phyloP scores from a whole-genome alignment of 2,113 vertebrate species.

The Corythornis cristatus region DNA sequence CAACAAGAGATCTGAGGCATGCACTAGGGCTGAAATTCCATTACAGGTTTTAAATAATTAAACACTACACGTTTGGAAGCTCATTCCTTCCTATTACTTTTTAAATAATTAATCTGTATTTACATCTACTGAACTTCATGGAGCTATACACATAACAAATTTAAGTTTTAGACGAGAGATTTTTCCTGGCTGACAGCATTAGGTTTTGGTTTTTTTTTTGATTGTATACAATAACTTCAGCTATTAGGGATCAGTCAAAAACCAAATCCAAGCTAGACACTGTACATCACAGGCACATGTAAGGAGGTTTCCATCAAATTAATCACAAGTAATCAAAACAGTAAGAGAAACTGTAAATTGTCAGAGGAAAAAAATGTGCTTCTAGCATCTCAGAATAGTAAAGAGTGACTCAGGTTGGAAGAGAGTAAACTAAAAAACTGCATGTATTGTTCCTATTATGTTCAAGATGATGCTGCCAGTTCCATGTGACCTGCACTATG shows the following conservation, averaged over 20 bases:
- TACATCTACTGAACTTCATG: slow-evolving; percentile 78
- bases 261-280: slow-evolving; percentile 20
- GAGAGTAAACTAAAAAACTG: not conserved
- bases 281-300: not conserved
- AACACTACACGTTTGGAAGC: slow-evolving; percentile 78
- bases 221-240: slow-evolving; percentile 30
- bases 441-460: not conserved
- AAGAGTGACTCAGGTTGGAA: slow-evolving; percentile 19
- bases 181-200: slow-evolving; percentile 42
- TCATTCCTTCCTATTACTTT: slow-evolving; percentile 80
- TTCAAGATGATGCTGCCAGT: not conserved
- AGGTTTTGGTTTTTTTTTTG: slow-evolving; percentile 20
- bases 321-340: slow-evolving; percentile 53
- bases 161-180: slow-evolving; percentile 48
- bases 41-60: slow-evolving; percentile 82
- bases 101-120: slow-evolving; percentile 84
- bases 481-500: not conserved
- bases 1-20: slow-evolving; percentile 47
- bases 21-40: slow-evolving; percentile 75
- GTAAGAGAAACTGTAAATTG: slow-evolving; percentile 40
- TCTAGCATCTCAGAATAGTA: slow-evolving; percentile 19
- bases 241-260: slow-evolving; percentile 39
- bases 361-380: slow-evolving; percentile 39
- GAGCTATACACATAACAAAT: slow-evolving; percentile 63
- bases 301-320: slow-evolving; percentile 38